phyloP scores from a whole-genome alignment of 2,888 invertebrate species.

The Lissocephala sabroskyi region DNA sequence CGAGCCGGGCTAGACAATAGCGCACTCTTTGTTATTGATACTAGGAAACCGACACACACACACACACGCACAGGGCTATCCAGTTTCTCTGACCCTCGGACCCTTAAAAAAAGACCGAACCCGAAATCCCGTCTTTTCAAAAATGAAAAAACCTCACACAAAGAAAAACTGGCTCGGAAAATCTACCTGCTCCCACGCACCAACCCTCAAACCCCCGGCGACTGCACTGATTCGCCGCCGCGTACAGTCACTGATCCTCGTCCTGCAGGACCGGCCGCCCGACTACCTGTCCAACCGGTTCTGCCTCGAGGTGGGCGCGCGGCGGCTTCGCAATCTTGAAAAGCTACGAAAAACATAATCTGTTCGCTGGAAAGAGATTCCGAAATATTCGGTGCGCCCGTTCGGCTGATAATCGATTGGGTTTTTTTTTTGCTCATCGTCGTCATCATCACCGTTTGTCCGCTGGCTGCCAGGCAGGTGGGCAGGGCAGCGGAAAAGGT shows the following conservation, averaged over 20 bases:
- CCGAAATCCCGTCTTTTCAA: conserved; percentile 6
- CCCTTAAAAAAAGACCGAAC: conserved; percentile 44
- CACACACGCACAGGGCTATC: conserved; percentile 20
- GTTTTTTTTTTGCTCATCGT: conserved; percentile 57
- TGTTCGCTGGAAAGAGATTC: conserved; percentile 51
- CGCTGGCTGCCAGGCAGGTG: conserved; percentile 2
- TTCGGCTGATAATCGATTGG: conserved; percentile 68
- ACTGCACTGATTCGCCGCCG: conserved; percentile 1
- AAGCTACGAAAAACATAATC: conserved; percentile 47
- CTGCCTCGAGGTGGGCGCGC: conserved; percentile 30
- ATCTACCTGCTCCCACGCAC: conserved; percentile 40
- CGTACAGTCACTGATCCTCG: conserved; percentile 53
- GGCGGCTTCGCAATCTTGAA: neutral
- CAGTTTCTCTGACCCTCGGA: conserved; percentile 9
- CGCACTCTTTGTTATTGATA: conserved; percentile 61
- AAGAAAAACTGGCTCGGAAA: conserved; percentile 16
- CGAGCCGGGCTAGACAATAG: conserved; percentile 46
- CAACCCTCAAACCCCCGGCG: conserved; percentile 17
- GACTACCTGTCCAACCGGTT: conserved; percentile 61
- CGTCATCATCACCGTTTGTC: conserved; percentile 52
- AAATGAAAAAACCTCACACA: conserved; percentile 12
- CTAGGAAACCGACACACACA: conserved; percentile 49
- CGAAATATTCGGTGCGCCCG: conserved; percentile 41
- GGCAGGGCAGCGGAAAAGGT: conserved; percentile 28
- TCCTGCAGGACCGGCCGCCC: conserved; percentile 34